Evolutionary conservation across 2,113 vertebrate species (phyloP).

Genomic region (Numida meleagris): DNA sequence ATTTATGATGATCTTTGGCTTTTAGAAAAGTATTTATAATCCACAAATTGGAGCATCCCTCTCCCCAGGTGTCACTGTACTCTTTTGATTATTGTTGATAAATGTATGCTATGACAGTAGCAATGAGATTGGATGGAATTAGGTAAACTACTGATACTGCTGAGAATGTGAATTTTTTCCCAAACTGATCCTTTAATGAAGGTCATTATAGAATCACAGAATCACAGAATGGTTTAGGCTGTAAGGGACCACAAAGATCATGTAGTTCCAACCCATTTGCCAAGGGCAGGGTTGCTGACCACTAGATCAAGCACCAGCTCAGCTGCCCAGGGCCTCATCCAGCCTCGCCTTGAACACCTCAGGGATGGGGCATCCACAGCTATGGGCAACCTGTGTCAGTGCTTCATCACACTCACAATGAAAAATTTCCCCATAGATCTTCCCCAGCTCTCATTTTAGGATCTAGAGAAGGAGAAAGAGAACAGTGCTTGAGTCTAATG

Average conservation of each 20-base stretch:
- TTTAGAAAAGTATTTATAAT: neutral
- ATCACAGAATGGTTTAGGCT: too few relatives aligned
- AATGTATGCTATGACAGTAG: neutral
- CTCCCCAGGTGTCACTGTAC: neutral
- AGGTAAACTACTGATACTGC: neutral
- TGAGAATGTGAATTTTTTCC: neutral
- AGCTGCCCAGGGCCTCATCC: too few relatives aligned
- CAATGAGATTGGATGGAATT: neutral
- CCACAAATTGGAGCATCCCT: neutral
- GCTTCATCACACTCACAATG: too few relatives aligned
- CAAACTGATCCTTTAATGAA: neutral
- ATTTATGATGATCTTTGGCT: neutral
- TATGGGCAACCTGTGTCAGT: too few relatives aligned
- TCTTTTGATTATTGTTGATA: neutral
- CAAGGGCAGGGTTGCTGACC: too few relatives aligned
- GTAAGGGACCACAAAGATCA: too few relatives aligned
- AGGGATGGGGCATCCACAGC: too few relatives aligned
- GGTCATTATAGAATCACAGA: too few relatives aligned
- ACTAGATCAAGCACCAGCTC: too few relatives aligned
- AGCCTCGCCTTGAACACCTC: too few relatives aligned
- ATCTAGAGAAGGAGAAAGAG: neutral
- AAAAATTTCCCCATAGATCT: neutral
- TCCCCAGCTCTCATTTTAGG: rapidly evolving
- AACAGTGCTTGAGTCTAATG: rapidly evolving
- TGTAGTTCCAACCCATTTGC: too few relatives aligned